phyloP scores from a whole-genome alignment of 2,113 vertebrate species.

The Apteryx mantelli region DNA sequence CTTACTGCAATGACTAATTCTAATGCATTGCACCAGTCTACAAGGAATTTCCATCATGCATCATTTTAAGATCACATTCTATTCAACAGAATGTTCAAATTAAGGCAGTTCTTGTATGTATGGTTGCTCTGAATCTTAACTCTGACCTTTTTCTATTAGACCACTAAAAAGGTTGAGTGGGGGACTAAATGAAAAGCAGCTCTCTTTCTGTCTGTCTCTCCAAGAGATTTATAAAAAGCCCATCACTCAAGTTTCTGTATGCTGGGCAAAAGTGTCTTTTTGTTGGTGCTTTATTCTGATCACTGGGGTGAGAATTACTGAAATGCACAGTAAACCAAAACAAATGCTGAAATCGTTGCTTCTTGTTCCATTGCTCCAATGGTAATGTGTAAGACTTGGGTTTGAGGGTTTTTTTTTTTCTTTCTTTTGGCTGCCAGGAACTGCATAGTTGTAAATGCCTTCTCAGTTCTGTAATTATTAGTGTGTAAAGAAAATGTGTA shows the following conservation, averaged over 20 bases:
- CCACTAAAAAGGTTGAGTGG: not conserved
- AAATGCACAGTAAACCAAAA: not conserved
- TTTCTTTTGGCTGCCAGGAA: not conserved
- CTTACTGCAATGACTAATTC: constrained; percentile 48
- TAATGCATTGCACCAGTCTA: constrained; percentile 33
- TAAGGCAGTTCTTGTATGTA: not conserved
- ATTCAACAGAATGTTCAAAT: constrained; percentile 5
- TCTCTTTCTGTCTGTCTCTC: not conserved
- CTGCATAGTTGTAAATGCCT: not conserved
- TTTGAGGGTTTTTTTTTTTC: not conserved
- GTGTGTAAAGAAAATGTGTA: not conserved
- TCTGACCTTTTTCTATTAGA: not conserved
- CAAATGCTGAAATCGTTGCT: not conserved
- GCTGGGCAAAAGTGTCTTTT: not conserved
- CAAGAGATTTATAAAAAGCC: not conserved
- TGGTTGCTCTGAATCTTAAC: constrained; percentile 14
- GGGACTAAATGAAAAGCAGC: not conserved
- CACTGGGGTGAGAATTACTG: not conserved
- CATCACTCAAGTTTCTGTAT: not conserved
- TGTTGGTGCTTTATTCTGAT: not conserved
- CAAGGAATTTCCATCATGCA: constrained; percentile 47
- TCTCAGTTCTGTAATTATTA: not conserved
- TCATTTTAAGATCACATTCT: constrained; percentile 36
- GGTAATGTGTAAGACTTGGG: not conserved
- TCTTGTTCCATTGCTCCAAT: not conserved